phyloP scores from a whole-genome alignment of 2,113 vertebrate genomes.

The Psettodes erumei region DNA sequence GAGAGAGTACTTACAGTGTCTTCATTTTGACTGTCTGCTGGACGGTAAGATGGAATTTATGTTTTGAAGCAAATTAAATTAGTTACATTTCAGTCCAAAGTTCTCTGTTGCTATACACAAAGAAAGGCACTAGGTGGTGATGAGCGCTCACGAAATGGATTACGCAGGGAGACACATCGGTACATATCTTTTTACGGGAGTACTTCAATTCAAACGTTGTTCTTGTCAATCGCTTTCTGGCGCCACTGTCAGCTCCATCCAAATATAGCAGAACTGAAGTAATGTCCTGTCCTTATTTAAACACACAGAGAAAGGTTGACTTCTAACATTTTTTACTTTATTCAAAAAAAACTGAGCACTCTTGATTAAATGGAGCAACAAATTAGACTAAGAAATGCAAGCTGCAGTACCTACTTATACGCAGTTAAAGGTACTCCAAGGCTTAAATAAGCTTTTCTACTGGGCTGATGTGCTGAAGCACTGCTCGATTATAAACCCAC shows the following conservation, averaged over 20 bases:
- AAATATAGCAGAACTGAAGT: neutral
- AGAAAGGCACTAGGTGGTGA: conserved; percentile 40
- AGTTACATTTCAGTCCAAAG: neutral
- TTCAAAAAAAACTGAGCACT: neutral
- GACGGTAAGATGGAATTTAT: conserved; percentile 86
- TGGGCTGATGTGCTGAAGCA: neutral
- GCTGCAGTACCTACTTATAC: neutral
- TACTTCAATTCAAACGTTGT: neutral
- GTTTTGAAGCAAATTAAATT: neutral
- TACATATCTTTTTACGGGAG: neutral
- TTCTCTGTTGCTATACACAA: neutral
- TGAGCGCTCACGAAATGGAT: conserved; percentile 7
- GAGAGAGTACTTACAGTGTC: conserved; percentile 95
- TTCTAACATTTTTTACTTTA: neutral
- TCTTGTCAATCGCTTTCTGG: neutral
- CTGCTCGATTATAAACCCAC: too few relatives aligned
- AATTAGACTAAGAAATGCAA: conserved; percentile 13
- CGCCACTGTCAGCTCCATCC: neutral
- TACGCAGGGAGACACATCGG: neutral
- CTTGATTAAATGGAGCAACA: neutral
- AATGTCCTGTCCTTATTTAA: neutral
- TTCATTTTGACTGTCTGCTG: conserved; percentile 96
- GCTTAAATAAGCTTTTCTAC: neutral
- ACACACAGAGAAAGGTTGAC: neutral
- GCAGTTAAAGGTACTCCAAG: neutral